Evolutionary conservation across 2,113 vertebrate genomes (phyloP).

Genomic region (Cygnus buccinator): DNA sequence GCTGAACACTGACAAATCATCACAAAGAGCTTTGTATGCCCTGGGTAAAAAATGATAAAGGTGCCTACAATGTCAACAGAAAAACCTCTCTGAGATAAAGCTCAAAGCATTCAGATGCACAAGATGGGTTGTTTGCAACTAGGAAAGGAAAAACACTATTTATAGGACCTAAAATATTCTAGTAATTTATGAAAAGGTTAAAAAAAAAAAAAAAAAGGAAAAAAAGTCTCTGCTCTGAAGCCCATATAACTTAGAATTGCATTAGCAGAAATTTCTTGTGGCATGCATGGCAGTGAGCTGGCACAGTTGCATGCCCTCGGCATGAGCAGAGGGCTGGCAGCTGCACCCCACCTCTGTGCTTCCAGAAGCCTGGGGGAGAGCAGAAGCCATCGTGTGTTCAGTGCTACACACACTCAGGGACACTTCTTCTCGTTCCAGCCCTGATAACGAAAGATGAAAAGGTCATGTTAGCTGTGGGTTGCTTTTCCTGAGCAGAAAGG

Average conservation of each 20-base stretch:
- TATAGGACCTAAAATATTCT: not conserved
- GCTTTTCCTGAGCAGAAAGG: not conserved
- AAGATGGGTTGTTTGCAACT: not conserved
- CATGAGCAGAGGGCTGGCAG: fast-evolving
- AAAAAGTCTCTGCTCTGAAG: not conserved
- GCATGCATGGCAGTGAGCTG: fast-evolving
- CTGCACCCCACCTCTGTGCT: fast-evolving
- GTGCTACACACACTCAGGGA: fast-evolving
- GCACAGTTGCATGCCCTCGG: not conserved
- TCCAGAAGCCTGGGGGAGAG: not conserved
- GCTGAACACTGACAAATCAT: not conserved
- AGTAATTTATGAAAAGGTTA: not conserved
- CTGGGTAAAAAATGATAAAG: not conserved
- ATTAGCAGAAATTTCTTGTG: fast-evolving
- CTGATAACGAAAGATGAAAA: not conserved
- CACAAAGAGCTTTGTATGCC: not conserved
- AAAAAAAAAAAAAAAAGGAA: not conserved
- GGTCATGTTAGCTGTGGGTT: fast-evolving
- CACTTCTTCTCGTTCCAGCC: not conserved
- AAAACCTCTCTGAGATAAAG: slow-evolving; percentile 9
- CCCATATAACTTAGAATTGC: fast-evolving
- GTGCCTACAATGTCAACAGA: not conserved
- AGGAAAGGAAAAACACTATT: not conserved
- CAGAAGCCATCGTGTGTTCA: not conserved
- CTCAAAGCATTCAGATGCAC: slow-evolving; percentile 24